These are phyloP conservation scores for Salvelinus namaycush DNA, from an alignment of 2,113 vertebrate species.

Conservation along the genomic window DNA sequence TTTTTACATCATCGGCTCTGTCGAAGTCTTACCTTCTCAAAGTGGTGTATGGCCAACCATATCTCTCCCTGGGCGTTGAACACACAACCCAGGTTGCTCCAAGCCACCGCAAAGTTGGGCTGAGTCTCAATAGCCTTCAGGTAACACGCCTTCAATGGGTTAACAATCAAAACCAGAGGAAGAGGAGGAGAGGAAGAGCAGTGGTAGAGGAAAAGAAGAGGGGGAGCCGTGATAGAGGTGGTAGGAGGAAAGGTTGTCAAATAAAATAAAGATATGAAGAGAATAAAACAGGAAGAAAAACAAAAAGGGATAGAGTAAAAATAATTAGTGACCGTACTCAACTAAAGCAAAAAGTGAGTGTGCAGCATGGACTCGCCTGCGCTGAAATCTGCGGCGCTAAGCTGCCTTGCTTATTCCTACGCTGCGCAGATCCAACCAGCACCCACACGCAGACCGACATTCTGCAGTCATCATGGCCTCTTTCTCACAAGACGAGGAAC, in stretches of 20 bases:
- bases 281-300: conserved; percentile 82
- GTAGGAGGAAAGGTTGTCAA: conserved; percentile 65
- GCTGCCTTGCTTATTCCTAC: conserved; percentile 93
- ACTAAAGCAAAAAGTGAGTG: conserved; percentile 97
- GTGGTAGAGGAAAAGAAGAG: conserved; percentile 55
- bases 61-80: conserved; percentile 99
- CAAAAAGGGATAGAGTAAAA: conserved; percentile 81
- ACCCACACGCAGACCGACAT: conserved; percentile 89
- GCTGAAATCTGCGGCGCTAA: conserved; percentile 92
- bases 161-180: conserved; percentile 79
- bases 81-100: conserved; percentile 99
- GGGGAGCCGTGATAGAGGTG: conserved; percentile 52
- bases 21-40: conserved; percentile 87
- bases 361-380: conserved; percentile 97
- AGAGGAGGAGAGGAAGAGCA: conserved; percentile 55
- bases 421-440: conserved; percentile 93
- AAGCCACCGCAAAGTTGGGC: conserved; percentile 99
- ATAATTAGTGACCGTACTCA: conserved; percentile 88
- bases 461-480: conserved; percentile 81
- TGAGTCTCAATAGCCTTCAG: conserved; percentile 99
- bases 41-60: conserved; percentile 99
- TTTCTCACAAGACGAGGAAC: neutral
- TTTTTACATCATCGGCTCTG: no score
- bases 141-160: conserved; percentile 95
- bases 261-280: conserved; percentile 68